Conservation (phyloP, 2,113 vertebrate species). For the Ictalurus furcatus region DNA sequence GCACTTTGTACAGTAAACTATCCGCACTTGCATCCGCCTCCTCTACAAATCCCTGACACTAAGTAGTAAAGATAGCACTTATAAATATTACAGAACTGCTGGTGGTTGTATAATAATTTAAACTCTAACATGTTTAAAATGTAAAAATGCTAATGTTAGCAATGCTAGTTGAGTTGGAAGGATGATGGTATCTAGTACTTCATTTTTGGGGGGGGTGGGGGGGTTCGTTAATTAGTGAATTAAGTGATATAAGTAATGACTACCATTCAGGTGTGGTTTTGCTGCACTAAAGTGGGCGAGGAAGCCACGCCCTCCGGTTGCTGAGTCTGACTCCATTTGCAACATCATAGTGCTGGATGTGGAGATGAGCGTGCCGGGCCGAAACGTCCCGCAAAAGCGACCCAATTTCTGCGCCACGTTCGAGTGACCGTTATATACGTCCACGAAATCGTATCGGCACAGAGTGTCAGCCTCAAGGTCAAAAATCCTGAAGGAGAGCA, state of each 20-base stretch:
- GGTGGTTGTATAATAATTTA: not conserved
- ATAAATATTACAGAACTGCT: not conserved
- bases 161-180: not conserved
- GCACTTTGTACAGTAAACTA: too few species aligned
- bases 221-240: not conserved
- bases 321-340: conserved; percentile 80
- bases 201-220: accelerated
- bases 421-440: conserved; percentile 81
- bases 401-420: conserved; percentile 79
- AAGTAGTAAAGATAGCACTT: not conserved
- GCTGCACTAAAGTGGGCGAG: conserved; percentile 79
- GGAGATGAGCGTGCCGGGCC: conserved; percentile 81
- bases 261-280: conserved; percentile 76
- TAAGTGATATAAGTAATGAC: not conserved
- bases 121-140: not conserved
- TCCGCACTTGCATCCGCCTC: too few species aligned
- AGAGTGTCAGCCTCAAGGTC: conserved; percentile 84
- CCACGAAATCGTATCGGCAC: conserved; percentile 85
- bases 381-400: conserved; percentile 88
- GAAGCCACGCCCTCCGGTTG: conserved; percentile 79
- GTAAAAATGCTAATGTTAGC: not conserved
- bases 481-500: conserved; percentile 82
- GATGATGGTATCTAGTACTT: not conserved
- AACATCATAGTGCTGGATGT: conserved; percentile 84
- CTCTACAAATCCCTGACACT: too few species aligned